Evolutionary conservation across 2,797 vertebrate species (phyloP).

Genomic region (Enteromius radiatus): DNA sequence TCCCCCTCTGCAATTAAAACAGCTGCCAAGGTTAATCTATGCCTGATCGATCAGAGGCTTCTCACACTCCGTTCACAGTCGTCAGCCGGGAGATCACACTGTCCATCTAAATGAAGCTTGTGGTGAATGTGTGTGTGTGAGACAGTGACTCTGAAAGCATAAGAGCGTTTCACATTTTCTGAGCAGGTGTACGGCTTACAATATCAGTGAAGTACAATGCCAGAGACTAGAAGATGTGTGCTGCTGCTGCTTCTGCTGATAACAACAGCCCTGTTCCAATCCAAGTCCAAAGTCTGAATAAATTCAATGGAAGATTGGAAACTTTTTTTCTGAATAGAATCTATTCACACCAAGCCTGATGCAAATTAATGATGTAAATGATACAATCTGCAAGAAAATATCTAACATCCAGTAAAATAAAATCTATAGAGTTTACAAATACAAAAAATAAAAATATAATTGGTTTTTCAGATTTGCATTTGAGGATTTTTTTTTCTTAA

Average conservation of each 20-base stretch:
- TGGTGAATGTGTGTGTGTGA: background rate
- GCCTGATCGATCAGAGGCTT: slow-evolving; percentile 56
- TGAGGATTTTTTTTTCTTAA: background rate
- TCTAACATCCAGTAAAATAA: too few species aligned
- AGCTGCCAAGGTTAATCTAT: slow-evolving; percentile 56
- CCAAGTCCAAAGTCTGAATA: background rate
- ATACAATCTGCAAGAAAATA: background rate
- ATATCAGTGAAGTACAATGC: slow-evolving; percentile 15
- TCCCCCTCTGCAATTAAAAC: slow-evolving; percentile 56
- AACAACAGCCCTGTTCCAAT: slow-evolving; percentile 18
- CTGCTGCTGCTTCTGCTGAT: background rate
- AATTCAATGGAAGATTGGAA: background rate
- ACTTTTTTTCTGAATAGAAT: background rate
- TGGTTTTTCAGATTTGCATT: background rate
- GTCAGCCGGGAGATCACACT: slow-evolving; percentile 16
- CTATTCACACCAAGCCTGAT: background rate
- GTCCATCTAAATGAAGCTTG: slow-evolving; percentile 11
- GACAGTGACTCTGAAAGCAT: slow-evolving; percentile 7
- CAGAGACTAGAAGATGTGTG: slow-evolving; percentile 7
- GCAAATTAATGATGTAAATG: background rate
- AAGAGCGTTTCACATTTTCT: slow-evolving; percentile 15
- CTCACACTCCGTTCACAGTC: slow-evolving; percentile 28
- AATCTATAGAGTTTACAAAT: background rate
- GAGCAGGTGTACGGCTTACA: slow-evolving; percentile 30
- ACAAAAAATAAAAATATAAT: background rate